Evolutionary conservation across 2,113 vertebrate genomes (phyloP).

Genomic region (Mola mola): DNA sequence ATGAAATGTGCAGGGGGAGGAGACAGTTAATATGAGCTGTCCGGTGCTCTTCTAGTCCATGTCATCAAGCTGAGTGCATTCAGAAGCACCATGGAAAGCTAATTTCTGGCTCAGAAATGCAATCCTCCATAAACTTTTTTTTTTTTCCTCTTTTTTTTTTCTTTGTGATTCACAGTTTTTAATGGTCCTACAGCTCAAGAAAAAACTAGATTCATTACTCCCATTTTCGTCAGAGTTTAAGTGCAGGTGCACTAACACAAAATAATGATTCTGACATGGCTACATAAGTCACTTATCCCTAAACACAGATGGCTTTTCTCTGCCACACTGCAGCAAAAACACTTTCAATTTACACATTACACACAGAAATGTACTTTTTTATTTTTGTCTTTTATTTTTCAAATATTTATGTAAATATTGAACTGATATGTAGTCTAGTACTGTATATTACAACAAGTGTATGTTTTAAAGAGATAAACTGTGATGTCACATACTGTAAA

Average conservation of each 20-base stretch:
- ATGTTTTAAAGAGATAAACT: too few species aligned
- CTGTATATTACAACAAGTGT: too few species aligned
- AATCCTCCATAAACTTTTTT: constrained; percentile 19
- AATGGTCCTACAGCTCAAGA: too few species aligned
- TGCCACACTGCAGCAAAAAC: constrained; percentile 1
- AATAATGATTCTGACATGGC: constrained; percentile 17
- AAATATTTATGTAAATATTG: too few species aligned
- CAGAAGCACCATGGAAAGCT: constrained; percentile 51
- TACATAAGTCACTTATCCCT: constrained; percentile 33
- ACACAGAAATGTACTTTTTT: not conserved
- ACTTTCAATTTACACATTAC: too few species aligned
- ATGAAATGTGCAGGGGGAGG: constrained; percentile 65
- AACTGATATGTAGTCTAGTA: too few species aligned
- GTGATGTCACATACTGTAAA: too few species aligned
- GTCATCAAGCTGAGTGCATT: constrained; percentile 68
- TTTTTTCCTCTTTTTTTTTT: constrained; percentile 22
- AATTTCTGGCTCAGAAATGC: constrained; percentile 52
- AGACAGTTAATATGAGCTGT: constrained; percentile 71
- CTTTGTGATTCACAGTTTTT: too few species aligned
- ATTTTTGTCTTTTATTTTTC: too few species aligned
- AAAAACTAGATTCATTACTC: constrained; percentile 13
- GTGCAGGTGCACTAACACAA: too few species aligned
- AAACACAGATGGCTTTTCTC: too few species aligned
- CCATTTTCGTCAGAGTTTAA: too few species aligned
- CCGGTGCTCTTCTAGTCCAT: constrained; percentile 48